phyloP scores from a whole-genome alignment of 2,888 invertebrate genomes.

The Cryptophagus acutangulus region DNA sequence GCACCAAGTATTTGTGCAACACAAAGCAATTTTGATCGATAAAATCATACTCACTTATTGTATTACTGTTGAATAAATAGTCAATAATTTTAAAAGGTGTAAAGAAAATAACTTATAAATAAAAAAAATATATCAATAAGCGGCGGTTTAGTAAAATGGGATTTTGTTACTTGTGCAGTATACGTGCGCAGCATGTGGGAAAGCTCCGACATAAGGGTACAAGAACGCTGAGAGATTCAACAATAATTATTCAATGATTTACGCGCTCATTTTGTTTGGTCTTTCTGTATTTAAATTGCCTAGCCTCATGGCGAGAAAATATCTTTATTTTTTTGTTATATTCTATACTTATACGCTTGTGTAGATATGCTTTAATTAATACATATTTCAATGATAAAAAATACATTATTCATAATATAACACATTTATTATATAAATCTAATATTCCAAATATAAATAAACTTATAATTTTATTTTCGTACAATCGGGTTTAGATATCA shows the following conservation, averaged over 20 bases:
- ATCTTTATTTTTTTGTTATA: no score
- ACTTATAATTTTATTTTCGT: no score
- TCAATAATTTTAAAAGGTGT: conserved; percentile 11
- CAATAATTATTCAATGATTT: conserved; percentile 23
- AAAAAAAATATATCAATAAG: conserved; percentile 17
- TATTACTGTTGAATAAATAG: no score
- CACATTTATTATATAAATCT: background rate
- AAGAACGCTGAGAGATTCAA: conserved; percentile 21
- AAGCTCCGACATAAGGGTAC: conserved; percentile 16
- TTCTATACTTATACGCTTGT: background rate
- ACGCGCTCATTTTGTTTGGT: conserved; percentile 18
- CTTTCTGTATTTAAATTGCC: conserved; percentile 21
- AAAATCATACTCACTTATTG: conserved; percentile 2
- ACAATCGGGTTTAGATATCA: no score
- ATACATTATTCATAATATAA: background rate
- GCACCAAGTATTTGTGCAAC: background rate
- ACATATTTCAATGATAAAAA: background rate
- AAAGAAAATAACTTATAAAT: conserved; percentile 17
- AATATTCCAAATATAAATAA: no score
- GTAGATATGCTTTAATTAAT: background rate
- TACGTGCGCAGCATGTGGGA: conserved; percentile 17
- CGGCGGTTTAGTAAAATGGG: conserved; percentile 19
- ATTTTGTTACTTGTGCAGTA: conserved; percentile 22
- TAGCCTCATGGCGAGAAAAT: conserved; percentile 14
- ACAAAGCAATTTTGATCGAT: background rate